Base-by-base conservation (phyloP, 1,140 invertebrate species). In the Brachionus manjavacas region DNA sequence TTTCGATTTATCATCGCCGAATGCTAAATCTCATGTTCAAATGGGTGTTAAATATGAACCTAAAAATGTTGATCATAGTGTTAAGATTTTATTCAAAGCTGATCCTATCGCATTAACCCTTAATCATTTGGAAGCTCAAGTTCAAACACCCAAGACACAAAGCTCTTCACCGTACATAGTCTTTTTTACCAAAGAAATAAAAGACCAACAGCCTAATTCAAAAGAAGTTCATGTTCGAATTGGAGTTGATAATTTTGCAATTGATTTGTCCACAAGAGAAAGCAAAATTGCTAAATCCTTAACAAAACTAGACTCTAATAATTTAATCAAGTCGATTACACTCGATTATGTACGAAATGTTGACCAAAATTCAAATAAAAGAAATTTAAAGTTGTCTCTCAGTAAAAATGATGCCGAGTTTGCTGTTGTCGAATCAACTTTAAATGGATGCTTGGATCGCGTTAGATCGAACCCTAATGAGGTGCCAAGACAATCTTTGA, bases 401-500 rank as follows among this genome's bases (percentile, higher is more conserved):
- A 76, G 41, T 2, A 76, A 76, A 76, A 76, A 76, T 76, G 25
- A 25, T 52, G 41, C n/a, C 41, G 14, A 49, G 16, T 76, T 76
- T 76, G 72, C 3, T 23, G 49, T 23, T n/a, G 4, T 76, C 7
- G 41, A 49, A 49, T 12, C 20, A 12, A 25, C 39, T 9, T 49
- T 49, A 25, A 25, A 12, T 25, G 72, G 72, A 31, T 46, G 23
- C 23, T 23, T 76, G 20, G 11, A 46, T 4, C 14, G 28, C 12
- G 12, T 76, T 2, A 16, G 41, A 46, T 14, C 41, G 0, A 76
- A 76, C n/a, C 43, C 72, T 49, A 14, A 12, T 25, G 72, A 76
- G 49, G 72, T 76, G 4, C 9, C 72, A 25, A 76, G n/a, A 76
- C 72, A 76, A 76, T 76, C 72, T 11, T 76, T 76, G 2, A 25